Conservation (phyloP, 2,797 vertebrate species). For the Thunnus albacares region DNA sequence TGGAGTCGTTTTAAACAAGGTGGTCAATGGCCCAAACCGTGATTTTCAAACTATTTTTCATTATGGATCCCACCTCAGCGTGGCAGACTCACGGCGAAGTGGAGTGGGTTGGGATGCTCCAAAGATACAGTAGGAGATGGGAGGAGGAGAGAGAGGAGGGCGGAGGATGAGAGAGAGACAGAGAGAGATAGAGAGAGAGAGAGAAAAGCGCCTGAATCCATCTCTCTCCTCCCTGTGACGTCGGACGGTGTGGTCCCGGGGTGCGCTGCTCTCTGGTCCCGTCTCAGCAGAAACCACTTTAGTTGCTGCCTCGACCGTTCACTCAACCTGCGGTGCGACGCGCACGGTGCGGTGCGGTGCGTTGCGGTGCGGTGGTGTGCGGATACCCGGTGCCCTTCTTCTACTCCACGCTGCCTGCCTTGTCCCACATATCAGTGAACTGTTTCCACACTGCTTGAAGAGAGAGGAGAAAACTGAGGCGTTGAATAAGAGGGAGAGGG, state of each 20-base stretch:
- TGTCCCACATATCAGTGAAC: conserved; percentile 66
- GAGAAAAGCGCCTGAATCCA: conserved; percentile 60
- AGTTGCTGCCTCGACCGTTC: conserved; percentile 57
- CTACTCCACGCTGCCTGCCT: conserved; percentile 42
- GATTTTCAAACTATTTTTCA: conserved; percentile 13
- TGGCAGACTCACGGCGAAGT: conserved; percentile 28
- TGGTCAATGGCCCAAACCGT: background rate
- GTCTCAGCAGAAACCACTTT: conserved; percentile 69
- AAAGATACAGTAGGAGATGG: conserved; percentile 37
- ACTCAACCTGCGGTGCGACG: conserved; percentile 40
- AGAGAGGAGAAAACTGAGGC: conserved; percentile 40
- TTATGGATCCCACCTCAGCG: conserved; percentile 28
- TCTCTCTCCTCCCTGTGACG: conserved; percentile 87
- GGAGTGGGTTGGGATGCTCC: conserved; percentile 68
- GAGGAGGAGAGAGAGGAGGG: conserved; percentile 33
- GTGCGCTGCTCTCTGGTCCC: conserved; percentile 76
- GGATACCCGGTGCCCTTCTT: conserved; percentile 40
- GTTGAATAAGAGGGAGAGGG: conserved; percentile 31
- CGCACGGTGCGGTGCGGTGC: conserved; percentile 44
- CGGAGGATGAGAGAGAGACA: conserved; percentile 16
- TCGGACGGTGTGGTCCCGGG: conserved; percentile 80
- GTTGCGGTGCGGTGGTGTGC: conserved; percentile 41
- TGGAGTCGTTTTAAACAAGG: conserved; percentile 5
- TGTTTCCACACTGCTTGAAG: conserved; percentile 52
- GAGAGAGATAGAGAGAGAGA: background rate